A percentile compares a stretch with the other conserved stretches of the same genome.
Evolutionary conservation across 2,888 invertebrate genomes (phyloP).

Genomic region (Miltochrista miniata): DNA sequence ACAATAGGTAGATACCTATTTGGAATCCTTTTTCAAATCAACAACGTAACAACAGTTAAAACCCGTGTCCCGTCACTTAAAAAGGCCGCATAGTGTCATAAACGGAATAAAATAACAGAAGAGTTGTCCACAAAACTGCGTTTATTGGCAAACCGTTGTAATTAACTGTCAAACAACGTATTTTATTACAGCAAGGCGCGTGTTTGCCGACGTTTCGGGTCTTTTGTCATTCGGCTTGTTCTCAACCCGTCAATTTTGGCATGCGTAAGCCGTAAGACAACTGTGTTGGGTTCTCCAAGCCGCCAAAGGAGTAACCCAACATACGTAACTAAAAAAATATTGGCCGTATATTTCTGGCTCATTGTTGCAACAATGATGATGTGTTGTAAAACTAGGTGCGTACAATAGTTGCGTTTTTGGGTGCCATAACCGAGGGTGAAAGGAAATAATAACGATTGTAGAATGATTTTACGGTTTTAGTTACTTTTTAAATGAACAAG

Average conservation of each 20-base stretch:
- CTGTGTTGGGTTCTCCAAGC: slow-evolving; percentile 50
- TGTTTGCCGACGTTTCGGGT: slow-evolving; percentile 65
- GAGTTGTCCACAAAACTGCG: slow-evolving; percentile 58
- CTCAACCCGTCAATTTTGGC: slow-evolving; percentile 65
- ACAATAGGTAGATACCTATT: neutral
- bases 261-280: slow-evolving; percentile 55
- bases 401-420: slow-evolving; percentile 43
- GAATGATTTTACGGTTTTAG: slow-evolving; percentile 20
- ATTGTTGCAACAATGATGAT: slow-evolving; percentile 55
- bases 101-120: slow-evolving; percentile 53
- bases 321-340: slow-evolving; percentile 59
- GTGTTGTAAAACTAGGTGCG: slow-evolving; percentile 41
- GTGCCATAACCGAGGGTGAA: slow-evolving; percentile 27
- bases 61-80: slow-evolving; percentile 14
- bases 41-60: slow-evolving; percentile 17
- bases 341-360: slow-evolving; percentile 66
- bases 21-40: neutral
- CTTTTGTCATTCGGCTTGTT: slow-evolving; percentile 55
- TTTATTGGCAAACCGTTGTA: slow-evolving; percentile 75
- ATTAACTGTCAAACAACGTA: slow-evolving; percentile 66
- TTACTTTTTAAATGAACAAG: too few species aligned
- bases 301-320: slow-evolving; percentile 62
- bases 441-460: slow-evolving; percentile 51
- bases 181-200: slow-evolving; percentile 41
- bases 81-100: slow-evolving; percentile 40